Evolutionary conservation across 2,888 invertebrate species (phyloP), one percentile per base, ranked within the genome.

Genomic region (Nomada fabriciana): DNA sequence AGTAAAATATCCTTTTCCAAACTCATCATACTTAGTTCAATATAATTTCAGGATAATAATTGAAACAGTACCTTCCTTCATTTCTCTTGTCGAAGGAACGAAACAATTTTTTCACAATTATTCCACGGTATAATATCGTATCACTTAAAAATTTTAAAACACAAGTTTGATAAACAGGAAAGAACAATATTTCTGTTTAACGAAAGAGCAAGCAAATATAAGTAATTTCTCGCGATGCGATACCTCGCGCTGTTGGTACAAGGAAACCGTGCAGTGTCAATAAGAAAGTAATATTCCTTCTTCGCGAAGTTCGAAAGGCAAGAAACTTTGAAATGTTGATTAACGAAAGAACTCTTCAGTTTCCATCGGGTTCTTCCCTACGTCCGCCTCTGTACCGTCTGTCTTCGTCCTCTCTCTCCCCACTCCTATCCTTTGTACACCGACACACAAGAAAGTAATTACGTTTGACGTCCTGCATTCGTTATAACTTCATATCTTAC

Each of bases 301-400:
- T 59, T 15, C 36, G 47, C 43, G 55, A 82, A 84, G 77, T 81
- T 81, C 50, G 75, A 80, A 72, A 68, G 65, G 72, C 65, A 77
- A 72, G 74, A 77, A 84, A 83, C 68, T 83, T 81, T 23, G 75
- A 72, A 60, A 71, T 47, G 74, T 73, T 83, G 83, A 81, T 84
- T 84, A 84, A 84, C 79, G 82, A 63, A 70, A 69, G 71, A 71
- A 61, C 75, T 79, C 60, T 25, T 60, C 11, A 29, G 47, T 59
- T 61, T 55, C 68, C 25, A 25, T 20, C 52, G 2, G 23, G 57
- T 67, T 50, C 78, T 42, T 70, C 25, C 29, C 20, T 53, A 10
- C 52, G 60, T 20, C 42, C 23, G 2, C 13, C 53, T 42, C 20
- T n/a, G 57, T 25, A 15, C 36, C 7, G 13, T 52, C 47, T 52